Base-by-base conservation (phyloP, 1,140 invertebrate genomes). In the Hirudo medicinalis region DNA sequence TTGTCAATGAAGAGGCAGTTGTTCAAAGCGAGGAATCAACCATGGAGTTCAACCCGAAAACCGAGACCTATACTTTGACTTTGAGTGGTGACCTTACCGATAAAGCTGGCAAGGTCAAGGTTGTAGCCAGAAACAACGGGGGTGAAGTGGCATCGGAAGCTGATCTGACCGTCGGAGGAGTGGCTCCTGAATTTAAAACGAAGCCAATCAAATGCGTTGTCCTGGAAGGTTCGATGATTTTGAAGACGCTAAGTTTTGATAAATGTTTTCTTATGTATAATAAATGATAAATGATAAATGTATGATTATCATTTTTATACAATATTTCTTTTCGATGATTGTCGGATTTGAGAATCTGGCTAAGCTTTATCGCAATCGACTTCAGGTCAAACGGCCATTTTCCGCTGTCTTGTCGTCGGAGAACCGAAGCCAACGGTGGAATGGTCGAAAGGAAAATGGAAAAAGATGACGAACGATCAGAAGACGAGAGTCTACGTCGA, bases 361-460 rank as follows among this genome's bases (percentile, higher is more conserved):
- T 3, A 25, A 57, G 9, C 2, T 57, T 2, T 25, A 49, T 49
- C 15, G 43, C 43, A 0, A 5, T 13, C 57, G 11, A 63, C 9
- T 2, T 67, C 49, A 74, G 79, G 78, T 72, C 73, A 77, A 54
- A 78, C 75, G 49, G 80, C 78, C 15, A 76, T 79, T 54, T 82
- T 82, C 76, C 75, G 76, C 6, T 80, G 79, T 68, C 72, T 75
- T 11, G 74, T 80, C 66, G 78, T 77, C 25, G 81, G 81, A 32
- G 78, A 79, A 69, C 81, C 81, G 20, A 72, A 71, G 57, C 81
- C 81, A 17, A 79, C 75, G 17, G 76, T 82, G 15, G 77, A 77
- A 69, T 81, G 80, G 81, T 79, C 81, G 1, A 82, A 82, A 70
- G 81, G 81, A 43, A 82, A 81, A 76, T 81, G 79, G 79, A 74